Evolutionary conservation across 2,797 vertebrate species (phyloP), one percentile per base, ranked within the genome.

Genomic region (Bufotes viridis): DNA sequence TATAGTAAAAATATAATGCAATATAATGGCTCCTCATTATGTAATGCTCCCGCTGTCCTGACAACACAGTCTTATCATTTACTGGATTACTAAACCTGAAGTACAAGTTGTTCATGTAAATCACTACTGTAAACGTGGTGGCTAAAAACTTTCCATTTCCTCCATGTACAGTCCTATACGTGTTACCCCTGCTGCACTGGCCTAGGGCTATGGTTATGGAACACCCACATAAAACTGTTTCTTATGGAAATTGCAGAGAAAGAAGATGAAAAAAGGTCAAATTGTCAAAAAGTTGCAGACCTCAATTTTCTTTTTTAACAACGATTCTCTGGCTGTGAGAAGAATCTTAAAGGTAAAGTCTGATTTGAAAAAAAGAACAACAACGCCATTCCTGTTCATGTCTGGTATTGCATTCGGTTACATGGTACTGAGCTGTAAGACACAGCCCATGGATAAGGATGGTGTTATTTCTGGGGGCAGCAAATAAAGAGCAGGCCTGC

Each of bases 31-130:
- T 34, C 29, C 29, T 34, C 29, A 3, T 34, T 34, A 34, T 34
- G 29, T 34, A 34, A 34, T 34, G 29, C 70, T 9, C 70, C 34
- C 70, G 0, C 72, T 22, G 17, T 20, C 18, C 72, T n/a, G 72
- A 51, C 11, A 13, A 49, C 49, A 49, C 17, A 0, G 34, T 29
- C n/a, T 18, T 72, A 34, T 51, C 17, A 11, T 51, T 17, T 53
- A 75, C 42, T n/a, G 72, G 72, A 42, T 22, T 51, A 20, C 70
- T 20, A 74, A 74, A 74, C 70, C 70, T 74, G 29, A 75, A 75
- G 20, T 49, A 76, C 74, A 76, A 42, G 51, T n/a, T 76, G 51
- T 34, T 18, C n/a, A n/a, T 9, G 63, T n/a, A 24, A 65, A n/a
- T n/a, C 22, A n/a, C 22, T n/a, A 2, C 7, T 65, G 9, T 11